phyloP scores from a whole-genome alignment of 2,797 vertebrate genomes.

The Tokudaia muenninki region DNA sequence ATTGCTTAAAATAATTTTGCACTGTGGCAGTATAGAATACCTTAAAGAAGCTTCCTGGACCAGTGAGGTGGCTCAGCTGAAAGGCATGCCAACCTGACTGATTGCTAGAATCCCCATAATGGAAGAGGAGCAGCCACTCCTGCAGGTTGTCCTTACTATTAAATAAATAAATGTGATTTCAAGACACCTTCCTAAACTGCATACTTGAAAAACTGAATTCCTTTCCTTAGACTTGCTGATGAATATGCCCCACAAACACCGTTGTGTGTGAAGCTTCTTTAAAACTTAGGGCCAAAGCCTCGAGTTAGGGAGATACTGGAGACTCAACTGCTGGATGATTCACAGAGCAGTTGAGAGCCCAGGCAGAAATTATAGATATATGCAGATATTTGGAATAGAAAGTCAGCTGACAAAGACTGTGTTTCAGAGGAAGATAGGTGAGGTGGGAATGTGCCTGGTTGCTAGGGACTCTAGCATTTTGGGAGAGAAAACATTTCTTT shows the following conservation, averaged over 20 bases:
- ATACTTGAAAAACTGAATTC: background rate
- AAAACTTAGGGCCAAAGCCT: background rate
- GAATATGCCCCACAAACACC: background rate
- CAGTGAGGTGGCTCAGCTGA: background rate
- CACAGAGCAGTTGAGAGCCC: background rate
- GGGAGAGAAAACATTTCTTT: background rate
- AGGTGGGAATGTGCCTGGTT: background rate
- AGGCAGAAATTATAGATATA: background rate
- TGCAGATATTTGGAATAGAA: background rate
- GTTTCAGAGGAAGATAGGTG: background rate
- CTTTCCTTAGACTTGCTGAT: slow-evolving; percentile 20
- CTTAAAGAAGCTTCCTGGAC: background rate
- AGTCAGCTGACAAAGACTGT: background rate
- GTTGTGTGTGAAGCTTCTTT: background rate
- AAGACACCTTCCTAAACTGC: background rate
- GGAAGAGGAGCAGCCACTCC: background rate
- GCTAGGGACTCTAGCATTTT: background rate
- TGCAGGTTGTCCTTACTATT: background rate
- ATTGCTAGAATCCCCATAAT: background rate
- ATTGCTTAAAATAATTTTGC: slow-evolving; percentile 26
- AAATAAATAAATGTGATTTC: background rate
- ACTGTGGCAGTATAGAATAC: background rate
- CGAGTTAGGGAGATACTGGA: background rate
- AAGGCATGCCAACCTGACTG: background rate
- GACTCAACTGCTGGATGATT: background rate